Conservation (phyloP, 1,140 invertebrate species). For the Leguminivora glycinivorella region DNA sequence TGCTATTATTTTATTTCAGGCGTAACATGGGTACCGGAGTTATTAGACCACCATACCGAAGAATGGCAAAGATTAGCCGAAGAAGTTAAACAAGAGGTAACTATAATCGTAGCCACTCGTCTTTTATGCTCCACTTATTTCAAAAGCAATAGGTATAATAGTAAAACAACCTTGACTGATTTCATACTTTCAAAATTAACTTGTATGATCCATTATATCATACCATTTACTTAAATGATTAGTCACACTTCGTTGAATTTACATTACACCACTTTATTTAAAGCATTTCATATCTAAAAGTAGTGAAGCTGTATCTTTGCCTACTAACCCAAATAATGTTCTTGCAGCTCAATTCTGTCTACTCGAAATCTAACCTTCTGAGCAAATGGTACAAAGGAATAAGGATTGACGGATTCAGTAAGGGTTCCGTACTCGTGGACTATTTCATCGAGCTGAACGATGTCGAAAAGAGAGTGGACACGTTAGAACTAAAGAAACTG, state of each 20-base stretch:
- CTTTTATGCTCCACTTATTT: slow-evolving; percentile 10
- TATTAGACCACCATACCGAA: slow-evolving; percentile 90
- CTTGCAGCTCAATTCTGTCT: slow-evolving; percentile 89
- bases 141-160: background rate
- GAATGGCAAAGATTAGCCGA: slow-evolving; percentile 91
- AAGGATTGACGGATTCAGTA: slow-evolving; percentile 91
- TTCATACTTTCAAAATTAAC: slow-evolving; percentile 4
- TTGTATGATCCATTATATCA: slow-evolving; percentile 17
- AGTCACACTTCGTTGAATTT: slow-evolving; percentile 8
- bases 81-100: slow-evolving; percentile 88
- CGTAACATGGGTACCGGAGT: slow-evolving; percentile 90
- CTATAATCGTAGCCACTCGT: slow-evolving; percentile 12
- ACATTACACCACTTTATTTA: background rate
- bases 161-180: slow-evolving; percentile 6
- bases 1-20: slow-evolving; percentile 61
- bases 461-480: slow-evolving; percentile 87
- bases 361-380: slow-evolving; percentile 85
- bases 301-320: background rate
- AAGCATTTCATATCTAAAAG: background rate
- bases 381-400: slow-evolving; percentile 91
- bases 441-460: slow-evolving; percentile 91
- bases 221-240: slow-evolving; percentile 7
- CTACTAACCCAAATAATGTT: slow-evolving; percentile 27
- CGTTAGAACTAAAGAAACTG: slow-evolving; percentile 87
- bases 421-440: slow-evolving; percentile 92